These are phyloP conservation scores for Napeogenes inachia DNA, from an alignment of 2,888 invertebrate species.

Conservation along the genomic window DNA sequence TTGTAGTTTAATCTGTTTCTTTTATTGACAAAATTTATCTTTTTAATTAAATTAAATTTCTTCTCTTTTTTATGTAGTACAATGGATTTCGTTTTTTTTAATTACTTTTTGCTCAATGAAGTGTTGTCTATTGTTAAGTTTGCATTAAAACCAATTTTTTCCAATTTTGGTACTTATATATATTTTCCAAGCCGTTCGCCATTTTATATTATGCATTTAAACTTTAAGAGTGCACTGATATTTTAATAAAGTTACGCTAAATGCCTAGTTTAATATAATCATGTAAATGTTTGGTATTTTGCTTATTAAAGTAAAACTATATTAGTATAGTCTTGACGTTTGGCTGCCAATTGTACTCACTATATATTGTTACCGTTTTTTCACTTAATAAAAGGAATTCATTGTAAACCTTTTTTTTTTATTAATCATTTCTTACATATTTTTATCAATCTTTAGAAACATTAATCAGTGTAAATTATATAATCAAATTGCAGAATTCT, in stretches of 20 bases:
- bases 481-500: no score
- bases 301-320: slow-evolving; percentile 10
- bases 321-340: slow-evolving; percentile 43
- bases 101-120: slow-evolving; percentile 60
- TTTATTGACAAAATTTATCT: slow-evolving; percentile 37
- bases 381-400: slow-evolving; percentile 69
- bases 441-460: no score
- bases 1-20: slow-evolving; percentile 46
- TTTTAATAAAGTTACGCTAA: slow-evolving; percentile 39
- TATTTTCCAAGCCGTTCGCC: slow-evolving; percentile 33
- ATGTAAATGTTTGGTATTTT: slow-evolving; percentile 29
- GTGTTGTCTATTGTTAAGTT: slow-evolving; percentile 42
- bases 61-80: slow-evolving; percentile 40
- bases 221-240: slow-evolving; percentile 30
- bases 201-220: slow-evolving; percentile 37
- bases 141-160: slow-evolving; percentile 34
- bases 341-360: slow-evolving; percentile 52
- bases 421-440: not conserved
- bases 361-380: slow-evolving; percentile 59
- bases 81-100: slow-evolving; percentile 55
- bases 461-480: no score
- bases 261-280: slow-evolving; percentile 32
- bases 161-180: slow-evolving; percentile 32
- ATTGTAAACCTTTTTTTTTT: slow-evolving; percentile 49
- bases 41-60: slow-evolving; percentile 34